These are phyloP conservation scores for Xenotilapia longispinis DNA, from an alignment of 2,113 vertebrate species.

Conservation along the genomic window DNA sequence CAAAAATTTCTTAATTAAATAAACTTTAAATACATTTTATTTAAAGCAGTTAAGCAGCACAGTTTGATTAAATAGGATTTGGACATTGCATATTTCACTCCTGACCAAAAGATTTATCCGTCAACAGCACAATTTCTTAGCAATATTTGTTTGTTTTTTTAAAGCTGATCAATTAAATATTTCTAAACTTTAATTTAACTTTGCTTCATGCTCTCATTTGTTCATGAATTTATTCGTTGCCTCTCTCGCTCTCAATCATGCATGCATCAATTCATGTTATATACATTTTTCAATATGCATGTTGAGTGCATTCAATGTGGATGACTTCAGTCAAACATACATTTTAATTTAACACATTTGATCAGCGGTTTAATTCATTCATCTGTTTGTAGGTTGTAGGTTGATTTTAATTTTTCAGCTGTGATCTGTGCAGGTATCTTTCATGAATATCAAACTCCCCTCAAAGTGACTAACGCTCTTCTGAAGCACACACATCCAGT, in stretches of 20 bases:
- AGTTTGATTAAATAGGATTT: neutral
- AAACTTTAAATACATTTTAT: neutral
- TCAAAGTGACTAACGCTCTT: conserved; percentile 30
- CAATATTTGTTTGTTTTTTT: neutral
- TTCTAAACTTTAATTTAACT: neutral
- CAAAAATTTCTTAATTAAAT: neutral
- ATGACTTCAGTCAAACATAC: conserved; percentile 40
- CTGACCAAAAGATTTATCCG: neutral
- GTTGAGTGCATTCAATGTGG: neutral
- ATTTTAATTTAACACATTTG: conserved; percentile 45
- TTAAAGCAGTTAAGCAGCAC: neutral
- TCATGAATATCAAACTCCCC: conserved; percentile 29
- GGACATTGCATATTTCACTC: neutral
- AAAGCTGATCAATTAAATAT: neutral
- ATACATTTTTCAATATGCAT: conserved; percentile 1
- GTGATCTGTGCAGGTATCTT: conserved; percentile 53
- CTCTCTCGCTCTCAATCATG: neutral
- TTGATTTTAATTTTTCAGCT: conserved; percentile 23
- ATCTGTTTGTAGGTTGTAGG: neutral
- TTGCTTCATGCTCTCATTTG: neutral
- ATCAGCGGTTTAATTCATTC: conserved; percentile 51
- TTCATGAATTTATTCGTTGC: conserved; percentile 17
- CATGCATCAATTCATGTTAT: conserved; percentile 3
- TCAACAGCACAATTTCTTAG: neutral
- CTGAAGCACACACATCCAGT: neutral